Base-by-base conservation (phyloP, 2,797 vertebrate species). In the Rhinichthys osculus region DNA sequence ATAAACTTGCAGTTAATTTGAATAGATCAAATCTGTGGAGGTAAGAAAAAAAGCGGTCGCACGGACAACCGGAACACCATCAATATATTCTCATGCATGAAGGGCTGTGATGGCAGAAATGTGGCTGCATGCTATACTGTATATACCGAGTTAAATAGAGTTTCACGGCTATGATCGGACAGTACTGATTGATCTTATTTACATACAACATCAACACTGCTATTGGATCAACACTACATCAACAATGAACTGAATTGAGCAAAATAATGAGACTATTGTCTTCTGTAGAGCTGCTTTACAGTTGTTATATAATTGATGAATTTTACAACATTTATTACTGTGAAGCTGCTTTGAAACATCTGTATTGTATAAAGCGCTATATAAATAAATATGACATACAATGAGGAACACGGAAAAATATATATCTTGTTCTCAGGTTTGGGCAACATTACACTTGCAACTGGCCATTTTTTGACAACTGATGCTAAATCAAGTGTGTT, bases 1-100 rank as follows among this genome's bases (percentile, higher is more conserved):
- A 90, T 88, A 90, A 90, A 90, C 87, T 87, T 82, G 81, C 83
- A 73, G 85, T 52, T 85, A 62, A 54, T 88, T 90, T 90, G 87
- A 86, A 81, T 85, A 85, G 87, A 84, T 88, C n/a, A 73, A 71
- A 84, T 78, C 71, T 19, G 64, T 23, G 5, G 44, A 38, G 70
- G 85, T 85, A 81, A 88, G 47, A 84, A 86, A 85, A 88, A 81
- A 87, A 86, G 85, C 38, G 59, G 71, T 69, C 52, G 57, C 84
- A 79, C 70, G 17, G 82, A 88, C 78, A 74, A 78, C 84, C 54
- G 73, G 85, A 70, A 57, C 62, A 30, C 27, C 16, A 3, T 30
- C 27, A 1, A 30, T 33, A 33, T 33, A 17, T 66, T 17, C 64
- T 33, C 17, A 74, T 74, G 42, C 8, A 10, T 13, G 21, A 13